A percentile compares a stretch with the other conserved stretches of the same genome.
These are phyloP conservation scores for Myotis brandtii DNA, from an alignment of 2,113 vertebrate species.

Conservation along the genomic window DNA sequence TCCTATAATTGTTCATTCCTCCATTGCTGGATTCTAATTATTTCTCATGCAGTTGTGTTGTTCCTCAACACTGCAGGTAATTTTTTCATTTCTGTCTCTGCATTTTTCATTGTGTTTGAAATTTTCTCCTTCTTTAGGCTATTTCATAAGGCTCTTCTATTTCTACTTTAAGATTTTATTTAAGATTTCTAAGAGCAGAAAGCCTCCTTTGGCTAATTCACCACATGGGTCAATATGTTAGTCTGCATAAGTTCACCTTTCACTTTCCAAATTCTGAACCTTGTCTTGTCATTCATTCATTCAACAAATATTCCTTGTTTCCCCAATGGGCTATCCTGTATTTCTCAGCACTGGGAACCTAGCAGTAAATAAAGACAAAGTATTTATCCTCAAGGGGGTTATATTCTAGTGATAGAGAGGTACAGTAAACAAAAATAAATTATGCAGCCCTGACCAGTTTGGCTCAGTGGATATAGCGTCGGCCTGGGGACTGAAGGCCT, in stretches of 20 bases:
- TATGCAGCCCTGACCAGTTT: background rate
- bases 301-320: background rate
- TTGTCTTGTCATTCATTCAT: background rate
- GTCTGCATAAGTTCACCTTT: background rate
- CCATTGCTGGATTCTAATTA: background rate
- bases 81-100: background rate
- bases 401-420: background rate
- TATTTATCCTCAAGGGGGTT: background rate
- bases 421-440: background rate
- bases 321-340: fast-evolving
- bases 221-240: background rate
- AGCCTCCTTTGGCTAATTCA: background rate
- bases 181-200: background rate
- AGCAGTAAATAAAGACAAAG: background rate
- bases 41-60: background rate
- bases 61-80: background rate
- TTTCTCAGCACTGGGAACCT: background rate
- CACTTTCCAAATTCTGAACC: background rate
- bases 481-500: too few species aligned
- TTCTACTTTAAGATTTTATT: background rate
- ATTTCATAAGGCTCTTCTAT: background rate
- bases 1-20: background rate
- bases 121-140: background rate
- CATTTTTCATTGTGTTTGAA: background rate
- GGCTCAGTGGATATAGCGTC: too few species aligned